Base-by-base conservation (phyloP, 2,113 vertebrate genomes). In the Chroicocephalus ridibundus region DNA sequence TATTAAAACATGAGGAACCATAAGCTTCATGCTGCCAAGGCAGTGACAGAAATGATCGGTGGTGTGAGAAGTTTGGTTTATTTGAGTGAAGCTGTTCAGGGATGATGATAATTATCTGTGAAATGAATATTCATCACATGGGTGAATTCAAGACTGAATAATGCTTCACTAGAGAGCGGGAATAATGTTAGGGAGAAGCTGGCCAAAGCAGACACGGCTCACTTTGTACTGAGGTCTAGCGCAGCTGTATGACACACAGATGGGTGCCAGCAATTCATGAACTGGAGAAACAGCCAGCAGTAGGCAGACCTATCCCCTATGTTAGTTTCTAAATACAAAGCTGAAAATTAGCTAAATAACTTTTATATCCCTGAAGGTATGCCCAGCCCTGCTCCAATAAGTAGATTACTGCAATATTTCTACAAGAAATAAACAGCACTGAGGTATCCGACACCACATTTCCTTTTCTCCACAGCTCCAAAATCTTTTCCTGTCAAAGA, bases 101-200 rank as follows among this genome's bases (percentile, higher is more conserved):
- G 61, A 84, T 85, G 82, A 90, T 0, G 21, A 85, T 88, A 92
- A 95, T 95, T 57, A 95, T 80, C 94, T 95, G 90, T 93, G 79
- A 94, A 86, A 94, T 90, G 62, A 90, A 91, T 91, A 95, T 87
- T 93, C 83, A 95, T 62, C 93, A 95, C 90, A 78, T 6, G 80
- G 47, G 29, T 82, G 81, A 93, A 79, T 57, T 86, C 52, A 70
- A 94, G 70, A 49, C 66, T 93, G 87, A 91, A 31, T 64, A 93
- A 87, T 49, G 61, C 47, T 80, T 60, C 65, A 76, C 57, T 44
- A 54, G 57, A 87, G 74, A 93, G 31, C 0, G 11, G 44, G 70
- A 74, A 82, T 47, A 82, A 82, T 15, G 27, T 19, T 12, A 68
- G 49, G 83, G 64, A 86, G 81, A 68, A 91, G 61, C 2, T 87